Percentiles rank a stretch among this genome's conserved stretches.
phyloP scores from a whole-genome alignment of 2,888 invertebrate genomes.

The Pycnomerus fuliginosus region DNA sequence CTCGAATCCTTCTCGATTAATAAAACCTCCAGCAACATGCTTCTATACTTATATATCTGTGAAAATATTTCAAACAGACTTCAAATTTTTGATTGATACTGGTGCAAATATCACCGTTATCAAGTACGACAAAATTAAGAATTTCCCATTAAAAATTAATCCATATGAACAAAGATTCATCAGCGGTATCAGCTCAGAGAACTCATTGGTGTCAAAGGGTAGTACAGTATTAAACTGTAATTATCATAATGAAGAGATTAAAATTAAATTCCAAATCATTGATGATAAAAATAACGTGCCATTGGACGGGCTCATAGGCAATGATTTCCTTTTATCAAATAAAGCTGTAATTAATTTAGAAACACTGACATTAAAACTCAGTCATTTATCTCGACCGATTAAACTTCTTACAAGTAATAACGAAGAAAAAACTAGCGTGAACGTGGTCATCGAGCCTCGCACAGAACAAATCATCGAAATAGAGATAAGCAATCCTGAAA shows the following conservation, averaged over 20 bases:
- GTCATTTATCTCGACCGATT: conserved; percentile 12
- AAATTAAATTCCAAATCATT: conserved; percentile 21
- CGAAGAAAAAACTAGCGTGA: conserved; percentile 6
- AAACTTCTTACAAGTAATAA: conserved; percentile 6
- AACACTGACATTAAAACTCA: conserved; percentile 13
- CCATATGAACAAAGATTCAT: conserved; percentile 8
- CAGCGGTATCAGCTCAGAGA: conserved; percentile 15
- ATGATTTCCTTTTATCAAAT: conserved; percentile 24
- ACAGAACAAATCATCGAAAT: conserved; percentile 24
- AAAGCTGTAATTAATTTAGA: conserved; percentile 20
- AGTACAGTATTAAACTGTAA: conserved; percentile 16
- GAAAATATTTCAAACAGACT: too few relatives aligned
- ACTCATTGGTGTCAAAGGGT: conserved; percentile 15
- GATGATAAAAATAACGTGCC: conserved; percentile 11
- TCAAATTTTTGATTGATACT: conserved; percentile 31
- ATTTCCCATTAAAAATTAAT: neutral
- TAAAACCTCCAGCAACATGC: too few relatives aligned
- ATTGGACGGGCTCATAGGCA: conserved; percentile 29
- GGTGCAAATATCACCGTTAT: conserved; percentile 27
- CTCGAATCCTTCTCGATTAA: too few relatives aligned
- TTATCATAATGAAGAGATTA: conserved; percentile 7
- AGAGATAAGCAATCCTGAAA: conserved; percentile 22
- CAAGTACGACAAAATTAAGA: conserved; percentile 17
- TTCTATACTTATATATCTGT: too few relatives aligned
- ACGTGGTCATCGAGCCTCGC: conserved; percentile 9